Percentiles rank a stretch among this genome's conserved stretches.
Conservation (phyloP, 1,140 invertebrate genomes). For the Bombus vancouverensis region DNA sequence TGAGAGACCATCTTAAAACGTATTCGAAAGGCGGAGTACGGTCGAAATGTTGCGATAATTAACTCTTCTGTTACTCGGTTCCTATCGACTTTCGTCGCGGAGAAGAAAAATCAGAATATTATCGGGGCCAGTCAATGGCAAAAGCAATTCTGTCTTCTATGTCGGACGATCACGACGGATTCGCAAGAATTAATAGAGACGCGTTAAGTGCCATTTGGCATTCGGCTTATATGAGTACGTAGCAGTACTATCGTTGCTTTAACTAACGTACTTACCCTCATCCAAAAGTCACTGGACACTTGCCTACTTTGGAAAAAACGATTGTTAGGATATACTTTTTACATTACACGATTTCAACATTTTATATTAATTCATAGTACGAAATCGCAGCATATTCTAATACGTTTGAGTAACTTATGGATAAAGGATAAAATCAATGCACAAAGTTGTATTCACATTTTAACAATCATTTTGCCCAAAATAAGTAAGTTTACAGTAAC, state of each 20-base stretch:
- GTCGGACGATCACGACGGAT: background rate
- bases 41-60: constrained; percentile 25
- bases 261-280: background rate
- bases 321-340: no score
- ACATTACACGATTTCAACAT: no score
- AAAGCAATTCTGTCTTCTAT: background rate
- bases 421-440: no score
- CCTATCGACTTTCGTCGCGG: background rate
- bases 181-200: constrained; percentile 10
- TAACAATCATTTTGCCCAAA: no score
- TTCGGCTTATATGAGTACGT: background rate
- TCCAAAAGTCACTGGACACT: no score
- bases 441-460: no score
- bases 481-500: no score
- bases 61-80: background rate
- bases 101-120: background rate
- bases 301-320: no score
- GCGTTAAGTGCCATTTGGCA: background rate
- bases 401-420: no score
- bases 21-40: background rate
- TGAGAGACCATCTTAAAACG: background rate
- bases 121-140: no score
- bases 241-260: background rate
- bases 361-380: no score
- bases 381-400: no score